Evolutionary conservation across 2,888 invertebrate genomes (phyloP), one percentile per base, ranked within the genome.

Genomic region (Plemyria rubiginata): DNA sequence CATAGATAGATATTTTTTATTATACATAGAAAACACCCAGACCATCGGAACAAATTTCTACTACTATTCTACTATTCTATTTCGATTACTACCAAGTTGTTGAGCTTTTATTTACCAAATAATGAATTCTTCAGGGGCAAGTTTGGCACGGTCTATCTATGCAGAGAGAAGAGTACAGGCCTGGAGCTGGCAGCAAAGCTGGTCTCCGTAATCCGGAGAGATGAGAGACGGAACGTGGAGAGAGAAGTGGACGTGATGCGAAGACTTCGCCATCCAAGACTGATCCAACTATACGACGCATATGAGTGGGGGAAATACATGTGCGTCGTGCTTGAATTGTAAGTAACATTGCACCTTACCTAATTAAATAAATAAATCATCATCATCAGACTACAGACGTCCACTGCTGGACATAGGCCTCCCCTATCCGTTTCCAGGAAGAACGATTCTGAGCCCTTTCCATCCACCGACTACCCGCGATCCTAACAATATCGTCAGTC

Each of bases 261-360:
- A 81, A 93, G 96, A 70, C 94, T 99, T 60, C 97, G 98, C 78
- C 99, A 99, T 93, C 98, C 98, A 36, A 93, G 99, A 69, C 95
- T 99, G 54, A 97, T 99, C 77, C 99, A 99, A 87, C 95, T 99
- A 49, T 99, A 99, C 87, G 99, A 99, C 81, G 98, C 99, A 11
- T 99, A 98, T 87, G 99, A 99, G 88, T 96, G 96, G 90, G 96
- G 96, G 75, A 97, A 97, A 90, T 96, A 97, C 82, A 98, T 99
- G 96, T 98, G 98, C 90, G 97, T 99, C 77, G 96, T 99, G 71
- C 94, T 99, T 70, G 99, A 99, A 94, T 94, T 99, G 99, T 99
- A 93, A 60, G 60, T 60, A 60, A n/a, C 9, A 5, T 16, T 45
- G 16, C 4, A 38, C 36, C 11, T 2, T 11, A 32, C 6, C 4